Evolutionary conservation across 2,797 vertebrate genomes (phyloP).

Genomic region (Cephalopachus bancanus): DNA sequence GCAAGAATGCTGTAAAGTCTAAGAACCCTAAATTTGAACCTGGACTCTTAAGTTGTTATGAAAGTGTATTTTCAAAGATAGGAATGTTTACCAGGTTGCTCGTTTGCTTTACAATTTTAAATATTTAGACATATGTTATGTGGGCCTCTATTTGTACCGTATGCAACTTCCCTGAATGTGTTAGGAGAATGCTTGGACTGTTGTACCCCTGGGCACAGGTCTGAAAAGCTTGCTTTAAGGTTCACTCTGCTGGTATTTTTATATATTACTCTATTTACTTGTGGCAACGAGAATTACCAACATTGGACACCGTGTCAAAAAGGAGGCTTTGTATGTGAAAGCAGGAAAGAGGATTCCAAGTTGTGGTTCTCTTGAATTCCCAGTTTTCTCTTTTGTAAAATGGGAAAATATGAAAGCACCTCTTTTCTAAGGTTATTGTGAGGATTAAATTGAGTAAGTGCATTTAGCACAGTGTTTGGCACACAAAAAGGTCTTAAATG

Average conservation of each 20-base stretch:
- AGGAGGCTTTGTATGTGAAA: background rate
- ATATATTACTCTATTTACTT: background rate
- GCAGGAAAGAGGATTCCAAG: background rate
- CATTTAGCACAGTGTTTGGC: background rate
- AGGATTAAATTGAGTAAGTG: background rate
- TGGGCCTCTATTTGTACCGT: background rate
- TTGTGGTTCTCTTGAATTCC: background rate
- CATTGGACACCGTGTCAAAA: background rate
- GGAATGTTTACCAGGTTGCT: background rate
- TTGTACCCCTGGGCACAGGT: background rate
- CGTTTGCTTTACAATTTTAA: slow-evolving; percentile 40
- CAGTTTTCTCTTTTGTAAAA: background rate
- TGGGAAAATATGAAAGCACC: background rate
- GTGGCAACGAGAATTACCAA: background rate
- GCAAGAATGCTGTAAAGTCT: background rate
- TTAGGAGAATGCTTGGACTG: background rate
- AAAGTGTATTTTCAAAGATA: background rate
- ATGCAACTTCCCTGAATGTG: background rate
- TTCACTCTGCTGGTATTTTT: background rate
- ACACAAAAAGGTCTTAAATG: background rate
- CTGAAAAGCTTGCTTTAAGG: slow-evolving; percentile 6
- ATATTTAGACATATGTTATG: background rate
- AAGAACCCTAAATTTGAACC: background rate
- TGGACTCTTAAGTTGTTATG: background rate
- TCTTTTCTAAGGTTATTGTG: background rate